Conservation (phyloP, 2,888 invertebrate species). For the Polyploca ridens region DNA sequence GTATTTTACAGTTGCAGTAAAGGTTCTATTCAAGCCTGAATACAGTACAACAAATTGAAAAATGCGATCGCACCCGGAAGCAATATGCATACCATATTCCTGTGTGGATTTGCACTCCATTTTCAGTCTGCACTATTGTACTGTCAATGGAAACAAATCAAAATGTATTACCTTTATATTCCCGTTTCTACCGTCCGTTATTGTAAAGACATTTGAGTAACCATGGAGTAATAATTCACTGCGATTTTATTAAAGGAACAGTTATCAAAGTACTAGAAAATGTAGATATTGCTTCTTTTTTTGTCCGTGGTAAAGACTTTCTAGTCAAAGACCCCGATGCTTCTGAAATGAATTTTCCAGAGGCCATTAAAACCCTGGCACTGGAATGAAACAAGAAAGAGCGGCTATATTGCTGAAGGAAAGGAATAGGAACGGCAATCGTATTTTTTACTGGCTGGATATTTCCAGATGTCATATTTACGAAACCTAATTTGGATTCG, state of each 20-base stretch:
- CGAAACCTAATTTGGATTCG: too few relatives aligned
- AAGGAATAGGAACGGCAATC: background rate
- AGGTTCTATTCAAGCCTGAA: slow-evolving; percentile 18
- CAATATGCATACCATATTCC: slow-evolving; percentile 50
- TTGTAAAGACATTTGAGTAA: background rate
- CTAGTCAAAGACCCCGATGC: background rate
- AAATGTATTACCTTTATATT: background rate
- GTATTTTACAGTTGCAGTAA: slow-evolving; percentile 18
- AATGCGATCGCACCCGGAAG: slow-evolving; percentile 49
- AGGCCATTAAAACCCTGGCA: background rate
- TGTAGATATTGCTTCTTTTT: background rate
- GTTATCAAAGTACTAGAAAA: background rate
- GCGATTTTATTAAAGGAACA: background rate
- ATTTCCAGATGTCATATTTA: background rate
- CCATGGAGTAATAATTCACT: background rate
- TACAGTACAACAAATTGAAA: slow-evolving; percentile 56
- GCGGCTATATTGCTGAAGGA: background rate
- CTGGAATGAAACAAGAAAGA: background rate
- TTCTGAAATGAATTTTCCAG: background rate
- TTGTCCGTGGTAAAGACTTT: background rate
- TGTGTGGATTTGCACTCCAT: slow-evolving; percentile 40
- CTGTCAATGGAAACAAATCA: slow-evolving; percentile 14
- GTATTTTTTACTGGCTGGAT: background rate
- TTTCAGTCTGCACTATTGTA: slow-evolving; percentile 34
- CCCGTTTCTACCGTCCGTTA: background rate